phyloP scores from a whole-genome alignment of 2,888 invertebrate genomes.

The Autographa pulchrina region DNA sequence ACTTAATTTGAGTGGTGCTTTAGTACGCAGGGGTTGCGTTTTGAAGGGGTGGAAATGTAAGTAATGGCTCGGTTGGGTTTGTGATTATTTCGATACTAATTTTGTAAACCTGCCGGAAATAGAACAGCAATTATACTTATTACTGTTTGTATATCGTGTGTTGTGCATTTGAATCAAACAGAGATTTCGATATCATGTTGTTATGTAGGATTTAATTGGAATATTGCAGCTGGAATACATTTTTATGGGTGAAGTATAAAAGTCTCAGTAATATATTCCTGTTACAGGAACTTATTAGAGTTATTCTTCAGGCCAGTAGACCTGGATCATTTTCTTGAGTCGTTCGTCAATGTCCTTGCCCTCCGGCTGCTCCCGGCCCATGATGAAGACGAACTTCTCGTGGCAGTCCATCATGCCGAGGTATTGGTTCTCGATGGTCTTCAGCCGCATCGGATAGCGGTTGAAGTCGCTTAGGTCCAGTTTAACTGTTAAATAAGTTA shows the following conservation, averaged over 20 bases:
- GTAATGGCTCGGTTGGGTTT: slow-evolving; percentile 82
- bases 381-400: slow-evolving; percentile 79
- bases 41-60: slow-evolving; percentile 69
- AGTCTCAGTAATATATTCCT: slow-evolving; percentile 16
- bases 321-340: slow-evolving; percentile 75
- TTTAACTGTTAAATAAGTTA: slow-evolving; percentile 64
- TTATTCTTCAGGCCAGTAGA: slow-evolving; percentile 76
- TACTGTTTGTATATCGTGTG: slow-evolving; percentile 62
- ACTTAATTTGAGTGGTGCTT: slow-evolving; percentile 89
- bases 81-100: slow-evolving; percentile 84
- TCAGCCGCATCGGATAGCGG: slow-evolving; percentile 80
- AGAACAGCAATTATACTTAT: slow-evolving; percentile 71
- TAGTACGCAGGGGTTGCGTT: slow-evolving; percentile 77
- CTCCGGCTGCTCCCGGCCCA: slow-evolving; percentile 74
- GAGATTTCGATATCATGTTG: slow-evolving; percentile 29
- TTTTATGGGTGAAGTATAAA: slow-evolving; percentile 35
- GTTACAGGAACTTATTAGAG: slow-evolving; percentile 6
- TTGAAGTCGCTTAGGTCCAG: slow-evolving; percentile 74
- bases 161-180: slow-evolving; percentile 36
- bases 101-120: slow-evolving; percentile 76
- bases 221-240: slow-evolving; percentile 16
- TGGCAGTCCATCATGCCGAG: slow-evolving; percentile 83
- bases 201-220: slow-evolving; percentile 9
- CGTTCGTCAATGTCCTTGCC: slow-evolving; percentile 72
- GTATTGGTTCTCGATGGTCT: slow-evolving; percentile 75